Conservation (phyloP, 1,140 invertebrate species). For the Steinernema khuongi region DNA sequence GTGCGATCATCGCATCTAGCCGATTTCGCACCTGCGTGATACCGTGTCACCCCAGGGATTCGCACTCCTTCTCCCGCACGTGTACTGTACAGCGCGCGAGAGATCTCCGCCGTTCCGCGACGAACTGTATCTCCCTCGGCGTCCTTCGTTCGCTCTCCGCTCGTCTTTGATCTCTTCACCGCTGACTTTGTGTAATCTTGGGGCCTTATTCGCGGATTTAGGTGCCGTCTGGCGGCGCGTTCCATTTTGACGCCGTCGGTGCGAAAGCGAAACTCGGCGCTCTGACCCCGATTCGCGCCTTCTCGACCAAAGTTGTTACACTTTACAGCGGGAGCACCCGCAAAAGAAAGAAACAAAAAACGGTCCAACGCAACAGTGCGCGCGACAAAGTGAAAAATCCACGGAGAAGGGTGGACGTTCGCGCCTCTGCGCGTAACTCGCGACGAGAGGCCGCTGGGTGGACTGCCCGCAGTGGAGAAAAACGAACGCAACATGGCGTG, state of each 20-base stretch:
- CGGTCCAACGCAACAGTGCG: not conserved
- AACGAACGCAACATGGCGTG: too few species aligned
- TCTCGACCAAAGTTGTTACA: constrained; percentile 16
- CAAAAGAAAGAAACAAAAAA: constrained; percentile 17
- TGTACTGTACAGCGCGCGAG: too few species aligned
- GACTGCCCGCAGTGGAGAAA: too few species aligned
- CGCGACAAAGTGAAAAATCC: not conserved
- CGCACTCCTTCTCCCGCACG: too few species aligned
- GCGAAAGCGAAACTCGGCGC: constrained; percentile 14
- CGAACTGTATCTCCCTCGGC: too few species aligned
- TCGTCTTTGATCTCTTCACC: constrained; percentile 7
- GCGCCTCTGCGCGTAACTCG: not conserved
- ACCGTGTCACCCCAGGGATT: too few species aligned
- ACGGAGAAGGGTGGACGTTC: not conserved
- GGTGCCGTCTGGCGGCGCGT: not conserved
- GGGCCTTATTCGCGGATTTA: constrained; percentile 1
- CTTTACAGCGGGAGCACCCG: not conserved
- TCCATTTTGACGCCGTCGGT: constrained; percentile 14
- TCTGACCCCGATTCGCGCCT: constrained; percentile 3
- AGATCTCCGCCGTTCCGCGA: too few species aligned
- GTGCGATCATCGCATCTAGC: too few species aligned
- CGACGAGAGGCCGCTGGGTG: too few species aligned
- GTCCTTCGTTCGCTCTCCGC: too few species aligned
- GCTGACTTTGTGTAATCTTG: not conserved
- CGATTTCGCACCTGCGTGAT: too few species aligned